Evolutionary conservation across 2,797 vertebrate genomes (phyloP), one percentile per base, ranked within the genome.

Genomic region (Columba guinea): DNA sequence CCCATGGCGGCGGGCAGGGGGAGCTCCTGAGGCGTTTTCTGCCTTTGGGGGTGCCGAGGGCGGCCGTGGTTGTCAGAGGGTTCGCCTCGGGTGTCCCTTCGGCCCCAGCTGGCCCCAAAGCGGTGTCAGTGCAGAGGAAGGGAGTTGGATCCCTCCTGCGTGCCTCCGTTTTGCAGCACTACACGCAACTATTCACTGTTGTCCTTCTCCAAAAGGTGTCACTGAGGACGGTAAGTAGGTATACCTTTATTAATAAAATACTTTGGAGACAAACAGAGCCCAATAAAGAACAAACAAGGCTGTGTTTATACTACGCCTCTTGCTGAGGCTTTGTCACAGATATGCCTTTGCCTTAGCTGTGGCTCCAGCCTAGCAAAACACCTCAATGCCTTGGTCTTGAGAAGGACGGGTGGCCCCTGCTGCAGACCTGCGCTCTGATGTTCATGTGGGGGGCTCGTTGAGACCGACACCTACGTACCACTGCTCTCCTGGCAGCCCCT

Each of bases 381-480:
- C 34, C 26, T 30, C 59, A 10, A 0, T 1, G 1, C 30, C 55
- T 32, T 24, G 41, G 32, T 32, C 44, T n/a, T 4, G 21, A 55
- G 60, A 39, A 59, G 67, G 32, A 55, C 37, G 5, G 51, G 4
- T 39, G 51, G 32, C 26, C 34, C 16, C 53, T 6, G 2, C 52
- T 55, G 73, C 52, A 58, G 48, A 35, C 6, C 51, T 11, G 24
- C 23, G 35, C 27, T 28, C 55, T 3, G 1, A 17, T 20, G 49
- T 21, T 77, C 7, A 1, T 1, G 5, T 10, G 44, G 73, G 35
- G 37, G 37, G 44, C 44, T 77, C 1, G 0, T 44, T 1, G 30
- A 41, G 64, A 51, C 3, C 0, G 0, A 16, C 0, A 62, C 34
- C 34, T 70, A 4, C 0, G 0, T 24, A 41, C 49, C 8, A 1